Percentiles rank a stretch among this genome's conserved stretches.
Evolutionary conservation across 2,888 invertebrate species (phyloP).

Genomic region (Tinea semifulvella): DNA sequence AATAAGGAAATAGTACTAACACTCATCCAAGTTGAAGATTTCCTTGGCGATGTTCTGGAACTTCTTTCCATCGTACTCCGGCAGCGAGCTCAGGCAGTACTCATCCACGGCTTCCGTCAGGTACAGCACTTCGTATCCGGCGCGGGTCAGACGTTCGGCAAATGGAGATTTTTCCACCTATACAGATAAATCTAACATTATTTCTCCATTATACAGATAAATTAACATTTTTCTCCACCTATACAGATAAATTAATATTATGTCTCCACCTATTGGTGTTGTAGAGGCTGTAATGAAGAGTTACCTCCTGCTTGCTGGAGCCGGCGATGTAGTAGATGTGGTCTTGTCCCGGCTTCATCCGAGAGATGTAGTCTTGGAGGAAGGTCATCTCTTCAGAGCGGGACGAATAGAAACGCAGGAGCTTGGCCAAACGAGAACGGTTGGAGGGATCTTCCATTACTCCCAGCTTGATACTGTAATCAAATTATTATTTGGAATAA

Average conservation of each 20-base stretch:
- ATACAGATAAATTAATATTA: too few relatives aligned
- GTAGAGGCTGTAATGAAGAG: constrained; percentile 27
- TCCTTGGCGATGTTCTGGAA: constrained; percentile 99
- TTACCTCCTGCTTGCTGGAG: constrained; percentile 77
- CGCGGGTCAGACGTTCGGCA: constrained; percentile 90
- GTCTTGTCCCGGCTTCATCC: constrained; percentile 96
- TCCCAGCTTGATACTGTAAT: constrained; percentile 84
- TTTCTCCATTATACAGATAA: too few relatives aligned
- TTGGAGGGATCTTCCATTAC: constrained; percentile 98
- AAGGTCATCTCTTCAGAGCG: constrained; percentile 72
- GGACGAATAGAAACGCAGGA: constrained; percentile 91
- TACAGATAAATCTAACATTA: too few relatives aligned
- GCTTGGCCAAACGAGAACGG: constrained; percentile 93
- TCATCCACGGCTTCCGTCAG: constrained; percentile 98
- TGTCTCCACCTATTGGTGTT: not conserved
- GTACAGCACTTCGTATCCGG: constrained; percentile 95
- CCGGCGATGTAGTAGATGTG: constrained; percentile 98
- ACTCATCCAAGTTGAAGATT: constrained; percentile 87
- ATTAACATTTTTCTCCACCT: too few relatives aligned
- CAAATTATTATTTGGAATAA: too few relatives aligned
- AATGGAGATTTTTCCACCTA: constrained; percentile 90
- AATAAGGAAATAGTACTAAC: constrained; percentile 37
- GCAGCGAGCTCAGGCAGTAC: constrained; percentile 94
- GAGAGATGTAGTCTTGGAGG: constrained; percentile 87
- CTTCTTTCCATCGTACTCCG: constrained; percentile 98